Percentiles rank a stretch among this genome's conserved stretches.
phyloP scores from a whole-genome alignment of 2,888 invertebrate species.

The Epinotia brunnichana region DNA sequence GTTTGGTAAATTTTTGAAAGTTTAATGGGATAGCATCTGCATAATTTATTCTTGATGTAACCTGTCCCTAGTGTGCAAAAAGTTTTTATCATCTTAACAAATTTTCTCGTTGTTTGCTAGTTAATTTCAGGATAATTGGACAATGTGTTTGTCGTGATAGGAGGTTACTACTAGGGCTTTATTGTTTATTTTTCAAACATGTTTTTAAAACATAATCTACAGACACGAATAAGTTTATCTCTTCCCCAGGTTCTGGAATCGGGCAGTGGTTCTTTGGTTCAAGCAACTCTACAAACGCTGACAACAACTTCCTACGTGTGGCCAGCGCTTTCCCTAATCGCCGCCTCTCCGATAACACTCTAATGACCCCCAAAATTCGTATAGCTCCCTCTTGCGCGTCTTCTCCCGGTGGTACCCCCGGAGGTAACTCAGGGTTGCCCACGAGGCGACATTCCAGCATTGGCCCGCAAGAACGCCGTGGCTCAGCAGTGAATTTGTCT shows the following conservation, averaged over 20 bases:
- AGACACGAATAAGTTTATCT: not conserved
- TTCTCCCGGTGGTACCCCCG: constrained; percentile 88
- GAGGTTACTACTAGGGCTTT: not conserved
- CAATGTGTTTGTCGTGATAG: not conserved
- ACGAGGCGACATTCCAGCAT: constrained; percentile 95
- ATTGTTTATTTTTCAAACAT: not conserved
- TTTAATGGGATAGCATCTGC: no score
- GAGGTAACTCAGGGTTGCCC: constrained; percentile 90
- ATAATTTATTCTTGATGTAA: no score
- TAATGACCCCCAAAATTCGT: constrained; percentile 95
- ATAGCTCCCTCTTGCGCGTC: constrained; percentile 95
- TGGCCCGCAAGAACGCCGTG: constrained; percentile 94
- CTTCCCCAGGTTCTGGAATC: constrained; percentile 73
- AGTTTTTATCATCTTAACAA: no score
- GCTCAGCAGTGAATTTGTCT: constrained; percentile 92
- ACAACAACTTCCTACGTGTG: constrained; percentile 93
- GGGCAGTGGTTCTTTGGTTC: constrained; percentile 94
- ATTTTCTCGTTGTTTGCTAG: no score
- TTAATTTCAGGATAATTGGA: not conserved
- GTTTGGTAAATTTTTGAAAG: no score
- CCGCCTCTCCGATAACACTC: constrained; percentile 94
- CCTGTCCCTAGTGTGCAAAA: no score
- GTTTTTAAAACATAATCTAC: not conserved
- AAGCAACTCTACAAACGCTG: constrained; percentile 91
- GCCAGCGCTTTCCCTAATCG: constrained; percentile 92